phyloP scores from a whole-genome alignment of 2,797 vertebrate genomes.

The Potorous gilbertii region DNA sequence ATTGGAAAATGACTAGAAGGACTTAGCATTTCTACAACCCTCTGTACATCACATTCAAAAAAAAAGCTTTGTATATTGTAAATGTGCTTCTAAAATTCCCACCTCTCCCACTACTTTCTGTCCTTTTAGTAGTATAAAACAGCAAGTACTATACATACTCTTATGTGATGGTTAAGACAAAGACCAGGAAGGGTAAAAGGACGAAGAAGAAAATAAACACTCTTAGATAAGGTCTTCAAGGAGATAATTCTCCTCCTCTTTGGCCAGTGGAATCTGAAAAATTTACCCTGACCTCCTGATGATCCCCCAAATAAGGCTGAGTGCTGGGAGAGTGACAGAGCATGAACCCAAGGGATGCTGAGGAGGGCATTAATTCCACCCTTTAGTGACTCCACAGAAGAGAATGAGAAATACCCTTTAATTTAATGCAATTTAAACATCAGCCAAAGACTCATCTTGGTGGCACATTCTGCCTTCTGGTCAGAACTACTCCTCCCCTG shows the following conservation, averaged over 20 bases:
- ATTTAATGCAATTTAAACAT: conserved; percentile 75
- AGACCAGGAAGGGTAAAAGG: neutral
- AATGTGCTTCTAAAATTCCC: neutral
- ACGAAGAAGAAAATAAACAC: neutral
- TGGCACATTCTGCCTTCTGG: conserved; percentile 67
- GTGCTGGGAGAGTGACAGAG: conserved; percentile 60
- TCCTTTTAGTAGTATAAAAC: neutral
- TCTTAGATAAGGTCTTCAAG: neutral
- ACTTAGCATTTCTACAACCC: neutral
- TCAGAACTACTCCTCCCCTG: conserved; percentile 37
- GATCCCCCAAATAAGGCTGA: conserved; percentile 27
- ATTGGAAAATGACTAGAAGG: conserved; percentile 8
- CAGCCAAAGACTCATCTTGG: conserved; percentile 64
- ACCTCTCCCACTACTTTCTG: neutral
- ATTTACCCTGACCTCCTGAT: conserved; percentile 32
- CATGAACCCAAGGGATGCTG: conserved; percentile 66
- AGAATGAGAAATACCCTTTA: conserved; percentile 75
- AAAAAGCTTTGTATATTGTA: neutral
- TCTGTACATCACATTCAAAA: conserved; percentile 5
- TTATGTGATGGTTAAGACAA: neutral
- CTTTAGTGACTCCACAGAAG: conserved; percentile 70
- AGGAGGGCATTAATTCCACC: conserved; percentile 70
- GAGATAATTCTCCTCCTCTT: neutral
- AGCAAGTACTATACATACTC: neutral
- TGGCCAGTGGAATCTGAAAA: neutral